These are phyloP conservation scores for Mallotus villosus DNA, from an alignment of 2,797 vertebrate species.

Conservation along the genomic window DNA sequence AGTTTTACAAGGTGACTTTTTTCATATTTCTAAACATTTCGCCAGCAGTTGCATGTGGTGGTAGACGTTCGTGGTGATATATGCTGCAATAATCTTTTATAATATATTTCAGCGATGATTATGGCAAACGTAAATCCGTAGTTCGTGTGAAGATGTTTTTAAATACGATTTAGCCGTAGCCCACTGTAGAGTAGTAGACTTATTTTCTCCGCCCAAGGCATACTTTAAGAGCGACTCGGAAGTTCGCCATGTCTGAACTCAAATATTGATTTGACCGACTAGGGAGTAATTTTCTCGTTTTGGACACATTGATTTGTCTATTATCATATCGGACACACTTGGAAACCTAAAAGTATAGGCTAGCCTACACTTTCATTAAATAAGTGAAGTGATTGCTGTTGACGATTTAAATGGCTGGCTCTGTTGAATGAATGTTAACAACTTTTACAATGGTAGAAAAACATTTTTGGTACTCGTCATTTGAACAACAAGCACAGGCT, in stretches of 20 bases:
- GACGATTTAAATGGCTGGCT: no score
- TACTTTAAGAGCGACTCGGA: background rate
- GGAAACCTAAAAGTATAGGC: background rate
- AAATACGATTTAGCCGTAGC: background rate
- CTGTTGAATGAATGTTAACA: no score
- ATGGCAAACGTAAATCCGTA: background rate
- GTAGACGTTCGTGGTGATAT: slow-evolving; percentile 20
- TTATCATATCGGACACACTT: background rate
- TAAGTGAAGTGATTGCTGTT: no score
- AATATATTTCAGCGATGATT: background rate
- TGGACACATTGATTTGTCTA: background rate
- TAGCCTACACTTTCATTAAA: background rate
- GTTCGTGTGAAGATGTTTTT: slow-evolving; percentile 4
- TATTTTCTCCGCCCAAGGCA: background rate
- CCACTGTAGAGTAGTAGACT: background rate
- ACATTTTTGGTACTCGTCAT: no score
- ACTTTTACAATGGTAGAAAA: no score
- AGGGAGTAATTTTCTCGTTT: background rate
- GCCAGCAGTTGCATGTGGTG: slow-evolving; percentile 50
- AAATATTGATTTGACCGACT: background rate
- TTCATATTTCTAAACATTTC: slow-evolving; percentile 71
- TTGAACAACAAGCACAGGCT: no score
- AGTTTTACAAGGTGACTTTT: slow-evolving; percentile 97
- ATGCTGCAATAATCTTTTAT: background rate
- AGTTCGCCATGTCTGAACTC: slow-evolving; percentile 6